Percentiles rank a stretch among this genome's conserved stretches.
Evolutionary conservation across 2,797 vertebrate species (phyloP).

Genomic region (Sebastes diaconus): DNA sequence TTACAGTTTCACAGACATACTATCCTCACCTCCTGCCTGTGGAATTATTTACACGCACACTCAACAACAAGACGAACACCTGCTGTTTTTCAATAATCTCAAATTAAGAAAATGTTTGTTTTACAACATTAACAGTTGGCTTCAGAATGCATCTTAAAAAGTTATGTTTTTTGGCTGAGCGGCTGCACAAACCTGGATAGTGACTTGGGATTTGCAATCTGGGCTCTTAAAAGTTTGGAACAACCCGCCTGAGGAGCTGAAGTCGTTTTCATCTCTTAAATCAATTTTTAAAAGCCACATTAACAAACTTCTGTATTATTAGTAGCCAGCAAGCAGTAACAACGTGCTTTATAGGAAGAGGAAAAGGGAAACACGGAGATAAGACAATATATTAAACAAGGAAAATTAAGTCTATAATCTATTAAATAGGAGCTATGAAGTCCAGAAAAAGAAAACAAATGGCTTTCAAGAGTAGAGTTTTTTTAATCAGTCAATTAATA

Average conservation of each 20-base stretch:
- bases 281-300: slow-evolving; percentile 1
- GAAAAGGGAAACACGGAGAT: background rate
- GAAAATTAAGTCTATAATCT: background rate
- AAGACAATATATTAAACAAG: background rate
- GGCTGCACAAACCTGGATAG: slow-evolving; percentile 17
- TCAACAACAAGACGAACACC: slow-evolving; percentile 22
- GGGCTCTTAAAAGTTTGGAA: slow-evolving; percentile 23
- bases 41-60: slow-evolving; percentile 51
- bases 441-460: background rate
- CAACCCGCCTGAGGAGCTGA: slow-evolving; percentile 19
- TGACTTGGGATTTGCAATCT: slow-evolving; percentile 24
- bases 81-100: slow-evolving; percentile 23
- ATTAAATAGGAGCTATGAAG: background rate
- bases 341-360: background rate
- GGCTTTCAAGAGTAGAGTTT: too few species aligned
- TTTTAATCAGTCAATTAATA: background rate
- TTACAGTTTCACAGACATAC: slow-evolving; percentile 52
- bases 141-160: slow-evolving; percentile 7
- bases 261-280: slow-evolving; percentile 18
- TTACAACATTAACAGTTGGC: slow-evolving; percentile 26
- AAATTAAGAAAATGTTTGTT: slow-evolving; percentile 19
- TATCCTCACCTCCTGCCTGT: slow-evolving; percentile 39
- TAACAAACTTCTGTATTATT: background rate
- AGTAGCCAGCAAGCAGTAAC: background rate
- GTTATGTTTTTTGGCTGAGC: background rate